Conservation (phyloP, 2,888 invertebrate species). For the Diadromus collaris region DNA sequence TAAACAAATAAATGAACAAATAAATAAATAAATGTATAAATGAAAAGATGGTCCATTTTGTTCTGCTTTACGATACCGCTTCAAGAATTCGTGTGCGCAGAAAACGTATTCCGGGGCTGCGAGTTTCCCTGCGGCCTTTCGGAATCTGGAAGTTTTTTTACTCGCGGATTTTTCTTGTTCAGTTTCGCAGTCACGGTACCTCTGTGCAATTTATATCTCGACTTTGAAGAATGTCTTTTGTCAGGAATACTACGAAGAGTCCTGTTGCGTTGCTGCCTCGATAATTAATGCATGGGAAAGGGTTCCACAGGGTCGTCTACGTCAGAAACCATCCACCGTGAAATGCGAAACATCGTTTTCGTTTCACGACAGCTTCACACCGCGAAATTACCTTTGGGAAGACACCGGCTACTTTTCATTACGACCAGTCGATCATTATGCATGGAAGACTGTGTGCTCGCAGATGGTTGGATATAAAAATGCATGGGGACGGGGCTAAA, state of each 20-base stretch:
- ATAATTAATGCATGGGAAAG: background rate
- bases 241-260: background rate
- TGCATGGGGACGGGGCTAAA: background rate
- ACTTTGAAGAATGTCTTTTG: slow-evolving; percentile 14
- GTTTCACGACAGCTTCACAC: background rate
- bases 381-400: background rate
- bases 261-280: background rate
- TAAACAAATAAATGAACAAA: too few species aligned
- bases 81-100: background rate
- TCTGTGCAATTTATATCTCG: background rate
- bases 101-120: background rate
- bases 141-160: background rate
- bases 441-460: background rate
- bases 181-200: background rate
- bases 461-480: background rate
- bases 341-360: slow-evolving; percentile 10
- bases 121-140: background rate
- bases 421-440: slow-evolving; percentile 6
- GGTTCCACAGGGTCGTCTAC: background rate
- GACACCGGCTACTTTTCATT: background rate
- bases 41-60: background rate
- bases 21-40: too few species aligned
- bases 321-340: background rate
- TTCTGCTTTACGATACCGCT: background rate
- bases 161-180: background rate